Percentiles rank a stretch among this genome's conserved stretches.
Conservation (phyloP, 2,888 invertebrate species). For the Cephalotes varians region DNA sequence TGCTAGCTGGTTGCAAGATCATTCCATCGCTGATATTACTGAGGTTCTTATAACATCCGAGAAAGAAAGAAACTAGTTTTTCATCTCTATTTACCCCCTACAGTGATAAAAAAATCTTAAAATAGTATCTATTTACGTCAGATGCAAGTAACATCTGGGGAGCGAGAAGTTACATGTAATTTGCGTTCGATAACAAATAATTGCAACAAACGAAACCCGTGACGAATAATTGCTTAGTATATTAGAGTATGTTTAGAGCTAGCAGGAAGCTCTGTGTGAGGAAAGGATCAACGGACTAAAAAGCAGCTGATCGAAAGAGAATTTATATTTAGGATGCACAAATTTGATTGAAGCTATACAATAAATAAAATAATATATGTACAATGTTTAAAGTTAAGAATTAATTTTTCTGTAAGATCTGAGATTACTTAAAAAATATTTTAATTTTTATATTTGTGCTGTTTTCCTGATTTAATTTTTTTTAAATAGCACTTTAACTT, state of each 20-base stretch:
- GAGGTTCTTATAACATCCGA: slow-evolving; percentile 57
- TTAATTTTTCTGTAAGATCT: neutral
- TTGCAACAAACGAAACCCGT: slow-evolving; percentile 27
- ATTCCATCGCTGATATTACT: neutral
- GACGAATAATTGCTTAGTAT: slow-evolving; percentile 45
- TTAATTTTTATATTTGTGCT: neutral
- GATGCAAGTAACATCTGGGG: slow-evolving; percentile 16
- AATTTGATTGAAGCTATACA: neutral
- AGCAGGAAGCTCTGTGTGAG: neutral
- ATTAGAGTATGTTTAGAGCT: slow-evolving; percentile 64
- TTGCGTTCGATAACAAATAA: slow-evolving; percentile 39
- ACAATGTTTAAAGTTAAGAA: neutral
- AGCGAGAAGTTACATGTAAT: slow-evolving; percentile 16
- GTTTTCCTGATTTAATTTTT: neutral
- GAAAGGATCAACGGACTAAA: neutral
- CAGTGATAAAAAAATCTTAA: slow-evolving; percentile 42
- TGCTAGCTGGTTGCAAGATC: neutral
- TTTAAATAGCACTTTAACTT: neutral
- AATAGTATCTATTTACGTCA: slow-evolving; percentile 51
- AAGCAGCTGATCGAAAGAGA: slow-evolving; percentile 28
- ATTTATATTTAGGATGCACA: neutral
- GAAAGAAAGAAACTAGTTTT: slow-evolving; percentile 10
- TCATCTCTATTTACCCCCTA: slow-evolving; percentile 41
- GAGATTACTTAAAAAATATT: neutral
- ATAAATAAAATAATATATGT: neutral